phyloP scores from a whole-genome alignment of 2,113 vertebrate genomes.

The Brachypodius melanocephalos region DNA sequence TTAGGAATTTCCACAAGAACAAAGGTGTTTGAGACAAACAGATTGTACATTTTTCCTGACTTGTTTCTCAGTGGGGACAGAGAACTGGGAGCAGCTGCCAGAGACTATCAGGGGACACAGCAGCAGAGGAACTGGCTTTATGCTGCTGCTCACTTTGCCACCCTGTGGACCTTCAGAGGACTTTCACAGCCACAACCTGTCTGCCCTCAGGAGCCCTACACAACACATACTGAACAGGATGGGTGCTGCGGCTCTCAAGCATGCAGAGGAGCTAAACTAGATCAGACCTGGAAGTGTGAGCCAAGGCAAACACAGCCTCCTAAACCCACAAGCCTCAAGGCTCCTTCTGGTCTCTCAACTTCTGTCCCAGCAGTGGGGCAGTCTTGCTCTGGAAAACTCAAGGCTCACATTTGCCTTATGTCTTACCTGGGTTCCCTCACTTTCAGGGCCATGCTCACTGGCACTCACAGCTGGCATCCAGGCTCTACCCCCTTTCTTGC shows the following conservation, averaged over 20 bases:
- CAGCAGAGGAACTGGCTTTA: background rate
- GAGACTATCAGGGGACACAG: background rate
- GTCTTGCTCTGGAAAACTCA: background rate
- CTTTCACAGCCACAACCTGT: too few species aligned
- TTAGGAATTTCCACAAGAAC: background rate
- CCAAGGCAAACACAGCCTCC: background rate
- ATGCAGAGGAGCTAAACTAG: background rate
- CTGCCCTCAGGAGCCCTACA: background rate
- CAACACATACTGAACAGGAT: background rate
- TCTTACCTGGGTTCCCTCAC: background rate
- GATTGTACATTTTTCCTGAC: rapidly evolving
- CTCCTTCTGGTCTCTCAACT: background rate
- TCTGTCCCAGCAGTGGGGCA: background rate
- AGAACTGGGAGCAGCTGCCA: background rate
- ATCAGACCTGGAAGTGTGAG: background rate
- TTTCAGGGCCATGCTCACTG: background rate
- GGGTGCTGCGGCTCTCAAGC: background rate
- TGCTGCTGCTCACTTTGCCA: background rate
- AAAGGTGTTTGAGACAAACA: background rate
- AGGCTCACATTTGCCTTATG: background rate
- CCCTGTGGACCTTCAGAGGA: background rate
- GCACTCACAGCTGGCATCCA: background rate
- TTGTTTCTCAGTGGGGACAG: background rate
- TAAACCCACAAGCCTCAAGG: background rate
- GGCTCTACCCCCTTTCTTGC: background rate